Conservation (phyloP, 2,113 vertebrate genomes). For the Halcyon malimbica region DNA sequence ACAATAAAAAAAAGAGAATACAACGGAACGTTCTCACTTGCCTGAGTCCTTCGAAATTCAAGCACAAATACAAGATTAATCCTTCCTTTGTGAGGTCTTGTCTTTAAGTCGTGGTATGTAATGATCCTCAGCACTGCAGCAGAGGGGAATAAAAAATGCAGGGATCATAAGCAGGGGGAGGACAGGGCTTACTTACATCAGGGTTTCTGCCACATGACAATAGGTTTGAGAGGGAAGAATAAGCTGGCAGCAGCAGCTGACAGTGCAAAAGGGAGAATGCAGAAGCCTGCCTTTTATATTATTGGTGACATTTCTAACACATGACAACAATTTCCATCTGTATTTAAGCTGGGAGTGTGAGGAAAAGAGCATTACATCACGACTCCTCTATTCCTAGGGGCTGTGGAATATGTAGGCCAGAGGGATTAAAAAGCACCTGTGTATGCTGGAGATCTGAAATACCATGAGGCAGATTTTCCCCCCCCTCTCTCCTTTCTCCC, state of each 20-base stretch:
- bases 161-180: slow-evolving; percentile 74
- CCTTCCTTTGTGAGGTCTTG: slow-evolving; percentile 85
- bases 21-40: slow-evolving; percentile 68
- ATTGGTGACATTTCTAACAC: slow-evolving; percentile 92
- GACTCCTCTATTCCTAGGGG: slow-evolving; percentile 76
- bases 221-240: slow-evolving; percentile 72
- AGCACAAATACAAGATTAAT: slow-evolving; percentile 85
- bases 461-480: background rate
- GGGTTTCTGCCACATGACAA: slow-evolving; percentile 80
- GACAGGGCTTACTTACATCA: slow-evolving; percentile 79
- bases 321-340: slow-evolving; percentile 94
- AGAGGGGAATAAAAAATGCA: slow-evolving; percentile 71
- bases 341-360: slow-evolving; percentile 79
- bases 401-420: slow-evolving; percentile 75
- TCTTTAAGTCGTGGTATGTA: slow-evolving; percentile 81
- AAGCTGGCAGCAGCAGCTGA: slow-evolving; percentile 80
- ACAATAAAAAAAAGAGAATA: background rate
- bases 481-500: background rate
- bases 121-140: slow-evolving; percentile 81
- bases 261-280: slow-evolving; percentile 81
- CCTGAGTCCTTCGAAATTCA: slow-evolving; percentile 81
- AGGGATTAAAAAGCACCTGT: slow-evolving; percentile 86
- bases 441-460: slow-evolving; percentile 32
- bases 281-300: slow-evolving; percentile 88
- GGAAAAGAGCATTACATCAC: slow-evolving; percentile 79